Base-by-base conservation (phyloP, 1,140 invertebrate species). In the Ips typographus region DNA sequence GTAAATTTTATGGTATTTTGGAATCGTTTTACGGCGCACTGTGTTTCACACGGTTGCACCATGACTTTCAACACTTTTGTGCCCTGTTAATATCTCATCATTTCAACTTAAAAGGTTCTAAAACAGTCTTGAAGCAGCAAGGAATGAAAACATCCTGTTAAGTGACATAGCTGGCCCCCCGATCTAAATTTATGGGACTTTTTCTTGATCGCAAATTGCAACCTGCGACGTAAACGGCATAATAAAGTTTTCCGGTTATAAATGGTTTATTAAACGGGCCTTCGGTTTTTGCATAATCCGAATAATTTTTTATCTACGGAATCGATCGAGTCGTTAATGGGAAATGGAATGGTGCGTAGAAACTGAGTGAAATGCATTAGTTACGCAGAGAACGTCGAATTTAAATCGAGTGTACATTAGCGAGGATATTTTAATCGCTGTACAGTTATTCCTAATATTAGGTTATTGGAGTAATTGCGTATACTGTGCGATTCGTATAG, bases 1-100 rank as follows among this genome's bases (percentile, higher is more conserved):
- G 57, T 1, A 59, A 59, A 59, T 59, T 59, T 59, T 59, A 59
- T 59, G 40, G 57, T 59, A 37, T 59, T 59, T n/a, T 8, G 39
- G 57, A 59, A 41, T 42, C 39, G n/a, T 40, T 59, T 59, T 37
- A 55, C 52, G 36, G n/a, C 52, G 37, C 5, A 5, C 37, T 47
- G 37, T 37, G 52, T 38, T 59, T 59, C 57, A 59, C 57, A 59
- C 57, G 57, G 57, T 2, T 49, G n/a, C n/a, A 38, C 2, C 53
- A 40, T 56, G 53, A 56, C 53, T 56, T 56, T 56, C 22, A 56
- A 38, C n/a, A 56, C 53, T 56, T 56, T 56, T 56, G 37, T 56
- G 37, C 22, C 7, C 44, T 22, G 1, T 22, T 22, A 3, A 22
- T 49, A 49, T 2, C 6, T 22, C 7, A 7, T n/a, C 22, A 49